A percentile compares a stretch with the other conserved stretches of the same genome.
Evolutionary conservation across 2,888 invertebrate genomes (phyloP).

Genomic region (Phania funesta): DNA sequence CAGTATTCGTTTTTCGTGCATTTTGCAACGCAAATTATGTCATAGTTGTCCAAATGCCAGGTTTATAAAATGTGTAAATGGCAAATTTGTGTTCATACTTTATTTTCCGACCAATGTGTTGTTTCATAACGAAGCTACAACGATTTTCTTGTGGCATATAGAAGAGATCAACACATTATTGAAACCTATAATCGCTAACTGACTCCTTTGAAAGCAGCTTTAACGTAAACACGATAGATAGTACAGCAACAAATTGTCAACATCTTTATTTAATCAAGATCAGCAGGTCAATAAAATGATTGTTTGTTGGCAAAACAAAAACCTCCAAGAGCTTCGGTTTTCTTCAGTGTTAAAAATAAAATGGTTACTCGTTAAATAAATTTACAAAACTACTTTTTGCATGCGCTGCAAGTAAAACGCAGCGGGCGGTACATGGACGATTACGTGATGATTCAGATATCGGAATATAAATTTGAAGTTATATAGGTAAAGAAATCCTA

Average conservation of each 20-base stretch:
- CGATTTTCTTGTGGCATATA: constrained; percentile 49
- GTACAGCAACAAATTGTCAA: constrained; percentile 51
- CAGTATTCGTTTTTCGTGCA: constrained; percentile 49
- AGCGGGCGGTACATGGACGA: too few species aligned
- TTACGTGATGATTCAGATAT: too few species aligned
- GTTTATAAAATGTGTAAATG: constrained; percentile 73
- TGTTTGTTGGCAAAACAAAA: constrained; percentile 14
- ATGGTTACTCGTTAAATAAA: neutral
- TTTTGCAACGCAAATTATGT: constrained; percentile 74
- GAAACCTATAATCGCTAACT: neutral
- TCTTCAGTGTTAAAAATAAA: neutral
- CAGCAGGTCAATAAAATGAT: constrained; percentile 28
- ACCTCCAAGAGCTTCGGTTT: constrained; percentile 5
- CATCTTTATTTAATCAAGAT: constrained; percentile 56
- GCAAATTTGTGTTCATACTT: constrained; percentile 79
- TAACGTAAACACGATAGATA: constrained; percentile 23
- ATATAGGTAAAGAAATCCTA: too few species aligned
- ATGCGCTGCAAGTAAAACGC: too few species aligned
- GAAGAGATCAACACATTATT: constrained; percentile 8
- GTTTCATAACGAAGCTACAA: constrained; percentile 46
- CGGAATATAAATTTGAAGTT: too few species aligned
- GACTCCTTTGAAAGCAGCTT: constrained; percentile 20
- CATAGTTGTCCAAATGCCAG: constrained; percentile 80
- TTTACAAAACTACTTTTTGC: neutral
- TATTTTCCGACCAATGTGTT: constrained; percentile 69